Conservation (phyloP, 2,113 vertebrate genomes). For the Neotoma lepida region DNA sequence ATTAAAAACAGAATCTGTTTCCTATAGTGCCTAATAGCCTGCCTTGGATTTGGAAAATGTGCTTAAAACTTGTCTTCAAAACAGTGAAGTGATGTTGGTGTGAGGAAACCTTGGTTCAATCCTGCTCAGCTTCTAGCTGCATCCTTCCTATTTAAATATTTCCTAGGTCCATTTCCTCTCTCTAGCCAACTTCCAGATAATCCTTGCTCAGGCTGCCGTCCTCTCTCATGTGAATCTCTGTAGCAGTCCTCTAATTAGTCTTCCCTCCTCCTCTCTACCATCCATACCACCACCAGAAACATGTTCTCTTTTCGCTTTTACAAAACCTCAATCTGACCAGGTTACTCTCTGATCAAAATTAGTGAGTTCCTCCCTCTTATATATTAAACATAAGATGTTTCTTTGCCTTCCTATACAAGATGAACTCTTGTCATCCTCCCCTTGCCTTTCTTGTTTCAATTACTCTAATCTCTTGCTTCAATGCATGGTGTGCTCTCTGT, state of each 20-base stretch:
- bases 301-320: neutral
- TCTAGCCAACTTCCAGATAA: neutral
- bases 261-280: neutral
- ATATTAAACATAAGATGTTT: neutral
- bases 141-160: neutral
- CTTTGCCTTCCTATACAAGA: neutral
- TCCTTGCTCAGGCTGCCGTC: neutral
- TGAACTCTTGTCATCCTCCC: neutral
- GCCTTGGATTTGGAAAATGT: neutral
- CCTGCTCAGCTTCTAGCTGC: neutral
- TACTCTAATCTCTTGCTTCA: constrained; percentile 15
- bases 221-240: neutral
- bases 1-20: neutral
- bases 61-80: constrained; percentile 17
- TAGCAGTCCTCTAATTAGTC: neutral
- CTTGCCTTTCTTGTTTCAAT: constrained; percentile 29
- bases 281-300: neutral
- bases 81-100: neutral
- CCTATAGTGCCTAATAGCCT: neutral
- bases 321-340: neutral
- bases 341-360: constrained; percentile 49
- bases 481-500: neutral
- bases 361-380: neutral
- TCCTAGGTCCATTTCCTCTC: neutral
- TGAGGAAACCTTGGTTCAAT: constrained; percentile 9